Evolutionary conservation across 2,888 invertebrate genomes (phyloP).

Genomic region (Volucella zonaria): DNA sequence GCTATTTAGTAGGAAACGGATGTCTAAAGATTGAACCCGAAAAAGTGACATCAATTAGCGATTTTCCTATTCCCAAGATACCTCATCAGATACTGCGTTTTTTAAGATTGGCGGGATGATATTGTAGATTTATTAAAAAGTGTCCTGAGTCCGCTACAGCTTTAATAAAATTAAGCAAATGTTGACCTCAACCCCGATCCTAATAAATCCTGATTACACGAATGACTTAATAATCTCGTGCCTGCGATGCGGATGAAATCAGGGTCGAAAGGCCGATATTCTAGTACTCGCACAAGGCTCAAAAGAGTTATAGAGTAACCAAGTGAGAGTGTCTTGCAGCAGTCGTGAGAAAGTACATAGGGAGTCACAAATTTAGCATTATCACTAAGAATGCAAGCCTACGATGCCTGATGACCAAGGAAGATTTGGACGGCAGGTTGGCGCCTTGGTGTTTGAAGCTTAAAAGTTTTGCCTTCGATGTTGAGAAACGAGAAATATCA

Average conservation of each 20-base stretch:
- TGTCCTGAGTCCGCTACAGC: background rate
- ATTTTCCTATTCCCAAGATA: slow-evolving; percentile 10
- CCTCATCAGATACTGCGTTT: slow-evolving; percentile 16
- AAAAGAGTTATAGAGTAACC: slow-evolving; percentile 36
- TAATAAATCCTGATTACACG: slow-evolving; percentile 20
- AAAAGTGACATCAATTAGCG: background rate
- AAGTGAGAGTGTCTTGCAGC: slow-evolving; percentile 29
- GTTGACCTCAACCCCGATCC: slow-evolving; percentile 2
- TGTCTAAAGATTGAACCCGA: slow-evolving; percentile 14
- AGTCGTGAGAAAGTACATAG: background rate
- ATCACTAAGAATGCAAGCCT: slow-evolving; percentile 10
- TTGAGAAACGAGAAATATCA: slow-evolving; percentile 47
- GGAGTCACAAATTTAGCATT: background rate
- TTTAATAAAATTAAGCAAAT: slow-evolving; percentile 12
- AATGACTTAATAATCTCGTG: slow-evolving; percentile 11
- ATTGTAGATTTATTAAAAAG: background rate
- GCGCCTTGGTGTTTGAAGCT: slow-evolving; percentile 73
- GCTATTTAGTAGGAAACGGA: slow-evolving; percentile 25
- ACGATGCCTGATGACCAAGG: background rate
- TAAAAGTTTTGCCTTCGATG: slow-evolving; percentile 67
- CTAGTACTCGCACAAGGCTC: slow-evolving; percentile 16
- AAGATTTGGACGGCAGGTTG: slow-evolving; percentile 47
- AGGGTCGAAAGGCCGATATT: slow-evolving; percentile 9
- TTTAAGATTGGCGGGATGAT: slow-evolving; percentile 1
- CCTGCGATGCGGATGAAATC: background rate